phyloP scores from a whole-genome alignment of 2,113 vertebrate species.

The Chloropsis cyanopogon region DNA sequence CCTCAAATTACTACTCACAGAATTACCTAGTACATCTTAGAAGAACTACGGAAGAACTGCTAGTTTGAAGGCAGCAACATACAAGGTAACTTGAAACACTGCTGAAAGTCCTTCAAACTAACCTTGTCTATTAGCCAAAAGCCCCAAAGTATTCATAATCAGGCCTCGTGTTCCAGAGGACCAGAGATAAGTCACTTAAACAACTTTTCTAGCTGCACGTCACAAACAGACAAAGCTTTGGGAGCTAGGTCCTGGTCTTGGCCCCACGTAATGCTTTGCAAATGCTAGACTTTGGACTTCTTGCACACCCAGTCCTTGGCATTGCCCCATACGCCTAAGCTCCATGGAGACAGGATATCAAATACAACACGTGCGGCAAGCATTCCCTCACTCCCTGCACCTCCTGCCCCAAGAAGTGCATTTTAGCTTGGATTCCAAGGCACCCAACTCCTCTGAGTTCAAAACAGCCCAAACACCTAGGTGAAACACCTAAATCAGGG shows the following conservation, averaged over 20 bases:
- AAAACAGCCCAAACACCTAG: background rate
- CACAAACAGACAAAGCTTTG: background rate
- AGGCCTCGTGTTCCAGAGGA: background rate
- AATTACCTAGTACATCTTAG: background rate
- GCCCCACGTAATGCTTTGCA: background rate
- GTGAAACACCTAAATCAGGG: background rate
- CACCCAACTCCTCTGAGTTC: background rate
- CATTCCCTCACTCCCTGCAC: background rate
- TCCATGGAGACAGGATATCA: background rate
- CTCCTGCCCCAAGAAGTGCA: background rate
- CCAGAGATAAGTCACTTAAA: background rate
- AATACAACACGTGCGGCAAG: fast-evolving
- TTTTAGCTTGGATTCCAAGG: background rate
- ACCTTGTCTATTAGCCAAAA: background rate
- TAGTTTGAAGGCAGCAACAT: background rate
- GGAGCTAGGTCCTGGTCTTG: background rate
- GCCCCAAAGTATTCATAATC: background rate
- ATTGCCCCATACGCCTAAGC: background rate
- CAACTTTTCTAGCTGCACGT: background rate
- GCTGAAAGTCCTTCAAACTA: background rate
- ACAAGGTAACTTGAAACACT: background rate
- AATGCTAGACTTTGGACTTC: background rate
- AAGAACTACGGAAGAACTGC: background rate
- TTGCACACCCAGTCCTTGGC: background rate
- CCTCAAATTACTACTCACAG: background rate